These are phyloP conservation scores for Montipora capitata DNA, from an alignment of 92 coral and sea anemone genomes.

Conservation along the genomic window DNA sequence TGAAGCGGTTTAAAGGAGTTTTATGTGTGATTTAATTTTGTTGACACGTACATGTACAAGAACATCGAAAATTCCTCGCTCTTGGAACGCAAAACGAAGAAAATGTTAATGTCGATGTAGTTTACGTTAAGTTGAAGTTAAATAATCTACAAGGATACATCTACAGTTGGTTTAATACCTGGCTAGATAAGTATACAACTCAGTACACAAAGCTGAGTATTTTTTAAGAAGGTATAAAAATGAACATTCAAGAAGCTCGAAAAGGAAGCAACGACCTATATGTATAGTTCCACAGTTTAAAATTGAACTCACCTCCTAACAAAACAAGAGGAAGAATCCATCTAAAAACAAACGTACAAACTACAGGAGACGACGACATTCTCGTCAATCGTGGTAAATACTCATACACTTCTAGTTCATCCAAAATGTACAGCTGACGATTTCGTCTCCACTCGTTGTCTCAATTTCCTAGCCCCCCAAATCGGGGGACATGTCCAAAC, in stretches of 20 bases:
- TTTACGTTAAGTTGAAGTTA: background rate
- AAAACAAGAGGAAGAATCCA: conserved; percentile 90
- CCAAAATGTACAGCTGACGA: background rate
- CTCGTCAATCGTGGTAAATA: background rate
- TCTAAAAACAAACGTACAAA: conserved; percentile 90
- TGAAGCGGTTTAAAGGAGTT: background rate
- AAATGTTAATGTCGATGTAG: background rate
- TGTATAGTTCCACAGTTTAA: background rate
- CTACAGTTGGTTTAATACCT: background rate
- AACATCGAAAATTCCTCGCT: background rate
- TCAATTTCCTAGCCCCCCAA: conserved; percentile 31
- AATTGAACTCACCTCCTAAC: conserved; percentile 87
- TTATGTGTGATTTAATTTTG: background rate
- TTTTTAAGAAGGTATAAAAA: background rate
- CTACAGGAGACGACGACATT: conserved; percentile 87
- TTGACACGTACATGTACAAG: too few species aligned
- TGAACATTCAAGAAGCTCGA: background rate
- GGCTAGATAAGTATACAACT: background rate
- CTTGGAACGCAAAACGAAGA: background rate
- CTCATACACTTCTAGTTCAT: background rate
- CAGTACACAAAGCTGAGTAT: too few species aligned
- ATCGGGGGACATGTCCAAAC: conserved; percentile 45
- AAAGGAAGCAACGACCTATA: background rate
- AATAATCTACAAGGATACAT: background rate
- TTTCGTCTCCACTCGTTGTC: background rate